phyloP scores from a whole-genome alignment of 2,888 invertebrate genomes.

The Drosophila quasianomalipes region DNA sequence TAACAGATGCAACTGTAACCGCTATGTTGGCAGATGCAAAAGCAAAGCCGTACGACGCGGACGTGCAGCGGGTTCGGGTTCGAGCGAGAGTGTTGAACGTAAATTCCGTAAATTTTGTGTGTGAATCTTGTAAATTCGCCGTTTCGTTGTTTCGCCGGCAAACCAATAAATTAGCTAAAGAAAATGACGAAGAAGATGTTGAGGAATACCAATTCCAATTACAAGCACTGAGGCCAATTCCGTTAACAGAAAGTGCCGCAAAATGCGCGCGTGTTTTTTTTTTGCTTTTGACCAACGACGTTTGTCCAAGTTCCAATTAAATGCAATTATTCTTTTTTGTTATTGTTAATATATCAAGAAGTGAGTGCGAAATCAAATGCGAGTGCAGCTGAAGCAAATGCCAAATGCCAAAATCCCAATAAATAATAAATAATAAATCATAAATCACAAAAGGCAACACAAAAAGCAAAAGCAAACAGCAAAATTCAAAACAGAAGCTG shows the following conservation, averaged over 20 bases:
- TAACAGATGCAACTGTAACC: constrained; percentile 35
- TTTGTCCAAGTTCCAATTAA: constrained; percentile 11
- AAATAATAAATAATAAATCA: constrained; percentile 1
- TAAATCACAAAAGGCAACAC: constrained; percentile 2
- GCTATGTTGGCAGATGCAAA: constrained; percentile 60
- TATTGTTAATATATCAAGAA: constrained; percentile 52
- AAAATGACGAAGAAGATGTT: not conserved
- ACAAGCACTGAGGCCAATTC: constrained; percentile 1
- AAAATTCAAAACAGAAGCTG: constrained; percentile 54
- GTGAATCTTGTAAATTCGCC: constrained; percentile 24
- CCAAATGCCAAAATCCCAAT: constrained; percentile 6
- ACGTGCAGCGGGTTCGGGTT: constrained; percentile 52
- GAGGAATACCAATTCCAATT: not conserved
- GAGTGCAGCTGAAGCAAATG: constrained; percentile 12
- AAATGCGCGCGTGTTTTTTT: constrained; percentile 58
- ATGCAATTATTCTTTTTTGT: constrained; percentile 36
- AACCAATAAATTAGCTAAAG: not conserved
- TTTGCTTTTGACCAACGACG: not conserved
- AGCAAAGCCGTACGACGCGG: constrained; percentile 53
- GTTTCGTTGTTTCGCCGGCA: constrained; percentile 38
- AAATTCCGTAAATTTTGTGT: constrained; percentile 37
- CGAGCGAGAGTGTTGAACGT: constrained; percentile 32
- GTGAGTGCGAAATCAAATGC: constrained; percentile 49
- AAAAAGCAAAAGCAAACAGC: constrained; percentile 24
- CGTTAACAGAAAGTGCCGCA: constrained; percentile 20